Percentiles rank a stretch among this genome's conserved stretches.
Conservation (phyloP, 1,140 invertebrate species). For the Drosophila orena region DNA sequence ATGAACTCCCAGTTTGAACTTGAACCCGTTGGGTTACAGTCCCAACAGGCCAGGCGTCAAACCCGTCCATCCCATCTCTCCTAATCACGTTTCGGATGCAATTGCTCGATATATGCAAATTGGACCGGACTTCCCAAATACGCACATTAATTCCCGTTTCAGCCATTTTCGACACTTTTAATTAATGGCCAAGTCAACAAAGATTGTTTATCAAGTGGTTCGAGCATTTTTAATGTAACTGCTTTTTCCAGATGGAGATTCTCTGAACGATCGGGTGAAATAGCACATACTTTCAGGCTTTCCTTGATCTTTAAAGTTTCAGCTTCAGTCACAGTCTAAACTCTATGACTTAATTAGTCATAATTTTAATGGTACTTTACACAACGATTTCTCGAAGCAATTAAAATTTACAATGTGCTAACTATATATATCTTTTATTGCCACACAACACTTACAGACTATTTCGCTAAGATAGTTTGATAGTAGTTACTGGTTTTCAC, state of each 20-base stretch:
- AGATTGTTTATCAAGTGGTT: neutral
- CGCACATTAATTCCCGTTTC: constrained; percentile 24
- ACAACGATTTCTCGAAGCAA: too few species aligned
- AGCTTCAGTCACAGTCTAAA: too few species aligned
- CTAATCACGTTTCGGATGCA: constrained; percentile 52
- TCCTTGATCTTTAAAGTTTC: neutral
- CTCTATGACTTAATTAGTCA: too few species aligned
- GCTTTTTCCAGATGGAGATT: neutral
- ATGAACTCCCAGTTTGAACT: constrained; percentile 57
- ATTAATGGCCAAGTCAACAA: constrained; percentile 5
- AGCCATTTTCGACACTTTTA: constrained; percentile 14
- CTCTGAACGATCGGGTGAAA: neutral
- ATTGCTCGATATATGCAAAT: constrained; percentile 32
- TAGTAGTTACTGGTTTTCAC: neutral
- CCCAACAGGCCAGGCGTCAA: constrained; percentile 29
- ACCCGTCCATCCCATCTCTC: constrained; percentile 18
- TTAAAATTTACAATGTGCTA: neutral
- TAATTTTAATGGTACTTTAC: too few species aligned
- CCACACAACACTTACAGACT: neutral
- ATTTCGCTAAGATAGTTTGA: neutral
- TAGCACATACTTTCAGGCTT: constrained; percentile 36
- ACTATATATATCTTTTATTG: neutral
- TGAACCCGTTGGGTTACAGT: constrained; percentile 29
- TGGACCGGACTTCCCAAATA: constrained; percentile 22
- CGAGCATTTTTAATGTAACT: neutral